Evolutionary conservation across 2,888 invertebrate genomes (phyloP), one percentile per base, ranked within the genome.

Genomic region (Chrysolina americana): DNA sequence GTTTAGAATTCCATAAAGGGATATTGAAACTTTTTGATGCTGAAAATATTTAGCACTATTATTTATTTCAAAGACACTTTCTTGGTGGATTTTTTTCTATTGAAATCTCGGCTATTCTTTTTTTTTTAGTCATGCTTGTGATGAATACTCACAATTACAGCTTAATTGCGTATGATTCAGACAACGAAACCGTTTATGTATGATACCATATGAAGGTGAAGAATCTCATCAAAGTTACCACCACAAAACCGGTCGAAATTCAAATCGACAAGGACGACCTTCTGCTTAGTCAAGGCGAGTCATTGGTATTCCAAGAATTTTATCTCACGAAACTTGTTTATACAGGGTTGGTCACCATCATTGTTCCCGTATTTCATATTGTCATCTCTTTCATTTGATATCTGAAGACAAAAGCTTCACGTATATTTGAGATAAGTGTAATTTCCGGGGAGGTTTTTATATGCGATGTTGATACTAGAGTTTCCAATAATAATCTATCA

Each of bases 241-340:
- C 8, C n/a, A 28, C 8, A 23, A n/a, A 59, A 59, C 59, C 59
- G 59, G 59, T 59, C 36, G n/a, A 59, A 59, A 59, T 13, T 28
- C 15, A 17, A 28, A 59, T 59, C 59, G 9, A n/a, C n/a, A 5
- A 36, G n/a, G 17, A 28, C 36, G 59, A 36, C 59, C 59, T 59
- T 59, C 9, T n/a, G 23, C 15, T 59, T 59, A 59, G 28, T 59
- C 59, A 59, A 59, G 59, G 59, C 36, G 59, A 59, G 1, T 59
- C 59, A 59, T 28, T 11, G 59, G 59, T n/a, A 59, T 59, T 59
- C 28, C 1, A 59, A n/a, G 59, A 28, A 59, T 59, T 9, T 15
- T 28, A 28, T 59, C 36, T 36, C 23, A n/a, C 15, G 6, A 17
- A 36, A 28, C 21, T 53, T 53, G 21, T 53, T 19, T 17, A 13